Conservation (phyloP, 2,113 vertebrate species). For the Ellobius talpinus region DNA sequence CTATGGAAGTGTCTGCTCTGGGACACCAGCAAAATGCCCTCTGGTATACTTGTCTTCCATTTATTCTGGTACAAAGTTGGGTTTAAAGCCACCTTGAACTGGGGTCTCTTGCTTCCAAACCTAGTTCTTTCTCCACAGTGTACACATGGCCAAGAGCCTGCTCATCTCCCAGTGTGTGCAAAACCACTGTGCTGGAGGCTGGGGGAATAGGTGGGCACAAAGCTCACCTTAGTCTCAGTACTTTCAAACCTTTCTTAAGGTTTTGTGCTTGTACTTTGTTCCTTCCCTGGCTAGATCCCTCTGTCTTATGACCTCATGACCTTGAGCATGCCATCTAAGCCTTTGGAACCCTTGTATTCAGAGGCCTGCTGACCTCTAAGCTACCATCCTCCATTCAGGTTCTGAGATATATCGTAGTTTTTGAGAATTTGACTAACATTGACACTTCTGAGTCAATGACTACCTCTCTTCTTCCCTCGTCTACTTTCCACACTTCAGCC, state of each 20-base stretch:
- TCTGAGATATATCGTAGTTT: not conserved
- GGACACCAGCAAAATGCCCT: not conserved
- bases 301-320: not conserved
- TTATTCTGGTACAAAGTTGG: not conserved
- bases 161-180: not conserved
- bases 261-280: not conserved
- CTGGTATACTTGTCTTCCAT: not conserved
- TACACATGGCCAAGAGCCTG: not conserved
- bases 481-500: not conserved
- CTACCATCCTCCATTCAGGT: not conserved
- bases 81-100: not conserved
- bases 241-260: not conserved
- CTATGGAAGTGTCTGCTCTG: too few species aligned
- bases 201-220: not conserved
- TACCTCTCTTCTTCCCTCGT: not conserved
- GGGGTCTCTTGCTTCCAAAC: too few species aligned
- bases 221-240: not conserved
- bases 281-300: not conserved
- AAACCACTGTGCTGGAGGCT: not conserved
- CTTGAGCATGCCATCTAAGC: not conserved
- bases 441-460: not conserved
- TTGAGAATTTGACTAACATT: not conserved
- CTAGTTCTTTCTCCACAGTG: not conserved
- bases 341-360: not conserved
- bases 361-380: not conserved